Percentiles rank a stretch among this genome's conserved stretches.
Evolutionary conservation across 1,140 invertebrate genomes (phyloP).

Genomic region (Yoshiicerus persimilis): DNA sequence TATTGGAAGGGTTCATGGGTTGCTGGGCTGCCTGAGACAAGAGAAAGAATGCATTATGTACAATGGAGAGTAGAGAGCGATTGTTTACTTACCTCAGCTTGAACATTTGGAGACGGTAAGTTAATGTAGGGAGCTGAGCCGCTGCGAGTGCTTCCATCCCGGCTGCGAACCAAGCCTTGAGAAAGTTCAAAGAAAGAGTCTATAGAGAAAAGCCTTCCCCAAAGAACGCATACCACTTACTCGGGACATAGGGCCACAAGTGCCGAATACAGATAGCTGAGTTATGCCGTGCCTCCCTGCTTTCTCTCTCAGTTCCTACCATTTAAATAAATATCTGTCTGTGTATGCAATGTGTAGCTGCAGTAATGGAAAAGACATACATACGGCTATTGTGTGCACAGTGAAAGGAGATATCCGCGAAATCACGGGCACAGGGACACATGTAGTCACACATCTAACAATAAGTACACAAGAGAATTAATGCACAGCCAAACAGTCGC

Average conservation of each 20-base stretch:
- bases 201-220: background rate
- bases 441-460: background rate
- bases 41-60: background rate
- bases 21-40: background rate
- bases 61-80: background rate
- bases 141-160: slow-evolving; percentile 53
- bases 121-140: slow-evolving; percentile 56
- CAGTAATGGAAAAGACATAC: background rate
- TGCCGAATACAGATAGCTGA: background rate
- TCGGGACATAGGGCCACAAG: too few species aligned
- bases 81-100: slow-evolving; percentile 53
- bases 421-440: background rate
- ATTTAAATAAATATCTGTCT: background rate
- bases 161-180: slow-evolving; percentile 52
- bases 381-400: too few species aligned
- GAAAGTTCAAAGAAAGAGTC: background rate
- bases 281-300: too few species aligned
- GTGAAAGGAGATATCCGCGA: too few species aligned
- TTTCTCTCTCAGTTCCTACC: background rate
- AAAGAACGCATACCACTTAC: background rate
- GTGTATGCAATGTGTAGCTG: background rate
- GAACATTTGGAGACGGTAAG: slow-evolving; percentile 57
- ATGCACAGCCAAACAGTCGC: background rate
- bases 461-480: background rate
- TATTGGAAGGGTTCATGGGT: background rate